Percentiles rank a stretch among this genome's conserved stretches.
phyloP scores from a whole-genome alignment of 1,140 invertebrate species.

The Arion vulgaris region DNA sequence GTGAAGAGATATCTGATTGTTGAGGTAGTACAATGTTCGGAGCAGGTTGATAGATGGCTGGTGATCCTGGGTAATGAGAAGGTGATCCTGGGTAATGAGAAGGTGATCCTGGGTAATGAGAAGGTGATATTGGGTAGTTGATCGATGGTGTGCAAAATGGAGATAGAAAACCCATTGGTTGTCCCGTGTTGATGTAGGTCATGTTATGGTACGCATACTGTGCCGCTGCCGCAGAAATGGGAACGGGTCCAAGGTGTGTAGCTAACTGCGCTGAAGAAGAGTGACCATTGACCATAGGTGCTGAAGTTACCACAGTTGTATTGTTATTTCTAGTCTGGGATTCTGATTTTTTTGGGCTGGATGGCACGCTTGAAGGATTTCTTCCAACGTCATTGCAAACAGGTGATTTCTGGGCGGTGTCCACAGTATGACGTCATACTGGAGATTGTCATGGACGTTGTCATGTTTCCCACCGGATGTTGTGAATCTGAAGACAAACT shows the following conservation, averaged over 20 bases:
- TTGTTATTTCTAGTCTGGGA: constrained; percentile 8
- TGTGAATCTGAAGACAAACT: constrained; percentile 38
- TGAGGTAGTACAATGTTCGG: constrained; percentile 31
- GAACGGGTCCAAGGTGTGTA: constrained; percentile 38
- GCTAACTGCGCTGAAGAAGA: constrained; percentile 35
- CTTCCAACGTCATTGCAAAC: constrained; percentile 53
- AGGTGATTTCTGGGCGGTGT: constrained; percentile 61
- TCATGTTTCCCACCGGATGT: constrained; percentile 53
- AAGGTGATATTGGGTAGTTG: constrained; percentile 59
- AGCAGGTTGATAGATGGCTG: constrained; percentile 46
- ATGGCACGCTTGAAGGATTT: constrained; percentile 62
- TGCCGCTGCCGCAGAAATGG: constrained; percentile 12
- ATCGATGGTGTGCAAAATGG: constrained; percentile 70
- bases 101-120: constrained; percentile 60
- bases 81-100: constrained; percentile 59
- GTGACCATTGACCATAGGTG: constrained; percentile 38
- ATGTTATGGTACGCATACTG: constrained; percentile 48
- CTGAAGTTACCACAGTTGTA: constrained; percentile 45
- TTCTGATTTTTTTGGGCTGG: constrained; percentile 17
- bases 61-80: constrained; percentile 59
- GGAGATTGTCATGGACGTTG: constrained; percentile 59
- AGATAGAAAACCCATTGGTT: constrained; percentile 45
- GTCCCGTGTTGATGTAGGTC: constrained; percentile 40
- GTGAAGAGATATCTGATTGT: not conserved
- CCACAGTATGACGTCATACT: constrained; percentile 62